phyloP scores from a whole-genome alignment of 1,140 invertebrate species.

The Leucophenga varia region DNA sequence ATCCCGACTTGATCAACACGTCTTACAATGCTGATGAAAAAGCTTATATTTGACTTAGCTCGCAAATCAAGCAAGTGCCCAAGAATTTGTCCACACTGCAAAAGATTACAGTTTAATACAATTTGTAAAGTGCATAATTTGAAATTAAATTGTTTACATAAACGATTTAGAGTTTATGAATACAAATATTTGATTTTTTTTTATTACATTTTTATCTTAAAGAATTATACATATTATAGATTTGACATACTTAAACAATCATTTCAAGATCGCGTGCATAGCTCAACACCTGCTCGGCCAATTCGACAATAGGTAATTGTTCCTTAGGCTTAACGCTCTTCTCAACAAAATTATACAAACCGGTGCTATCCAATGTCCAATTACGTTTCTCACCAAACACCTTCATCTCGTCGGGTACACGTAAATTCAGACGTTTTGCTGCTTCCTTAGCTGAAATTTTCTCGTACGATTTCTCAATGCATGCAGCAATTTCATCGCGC shows the following conservation, averaged over 20 bases:
- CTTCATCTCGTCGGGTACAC: constrained; percentile 72
- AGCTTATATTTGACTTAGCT: too few relatives aligned
- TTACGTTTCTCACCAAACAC: constrained; percentile 79
- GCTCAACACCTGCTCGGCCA: constrained; percentile 91
- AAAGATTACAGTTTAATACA: too few relatives aligned
- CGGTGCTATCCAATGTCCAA: constrained; percentile 79
- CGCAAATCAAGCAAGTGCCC: too few relatives aligned
- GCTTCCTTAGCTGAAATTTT: constrained; percentile 87
- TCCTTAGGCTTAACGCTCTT: constrained; percentile 74
- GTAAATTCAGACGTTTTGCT: constrained; percentile 85
- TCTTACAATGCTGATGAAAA: too few relatives aligned
- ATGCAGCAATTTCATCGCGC: constrained; percentile 92
- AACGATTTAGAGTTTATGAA: too few relatives aligned
- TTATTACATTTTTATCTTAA: too few relatives aligned
- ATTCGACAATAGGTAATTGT: constrained; percentile 81
- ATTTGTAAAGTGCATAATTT: too few relatives aligned
- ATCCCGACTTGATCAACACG: too few relatives aligned
- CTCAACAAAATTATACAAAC: constrained; percentile 76
- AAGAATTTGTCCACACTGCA: too few relatives aligned
- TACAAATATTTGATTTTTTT: too few relatives aligned
- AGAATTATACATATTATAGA: too few relatives aligned
- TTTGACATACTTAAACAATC: constrained; percentile 91
- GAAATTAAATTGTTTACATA: too few relatives aligned
- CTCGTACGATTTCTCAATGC: constrained; percentile 95
- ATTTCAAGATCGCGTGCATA: constrained; percentile 98